Conservation (phyloP, 2,797 vertebrate species). For the Somateria mollissima region DNA sequence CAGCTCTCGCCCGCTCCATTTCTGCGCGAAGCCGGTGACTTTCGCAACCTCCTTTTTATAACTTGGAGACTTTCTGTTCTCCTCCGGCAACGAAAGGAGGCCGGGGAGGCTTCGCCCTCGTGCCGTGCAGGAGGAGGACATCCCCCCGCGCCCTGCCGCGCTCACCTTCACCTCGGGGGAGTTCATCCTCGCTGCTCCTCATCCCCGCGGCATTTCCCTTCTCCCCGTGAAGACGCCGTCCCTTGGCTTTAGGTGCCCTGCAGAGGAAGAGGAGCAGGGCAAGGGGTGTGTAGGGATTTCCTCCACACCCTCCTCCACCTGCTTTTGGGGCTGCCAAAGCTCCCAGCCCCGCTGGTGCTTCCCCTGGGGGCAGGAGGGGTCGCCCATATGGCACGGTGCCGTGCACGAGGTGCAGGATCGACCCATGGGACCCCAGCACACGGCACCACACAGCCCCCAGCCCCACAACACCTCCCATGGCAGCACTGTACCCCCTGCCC, state of each 20-base stretch:
- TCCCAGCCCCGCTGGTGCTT: not conserved
- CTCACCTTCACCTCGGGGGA: not conserved
- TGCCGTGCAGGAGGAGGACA: not conserved
- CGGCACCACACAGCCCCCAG: too few relatives aligned
- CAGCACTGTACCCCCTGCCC: not conserved
- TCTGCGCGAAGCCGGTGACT: not conserved
- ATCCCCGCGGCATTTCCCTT: not conserved
- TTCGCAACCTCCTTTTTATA: not conserved
- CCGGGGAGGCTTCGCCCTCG: not conserved
- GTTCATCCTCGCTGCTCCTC: rapidly evolving
- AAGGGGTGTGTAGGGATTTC: not conserved
- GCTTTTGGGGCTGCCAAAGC: not conserved
- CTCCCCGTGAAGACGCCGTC: not conserved
- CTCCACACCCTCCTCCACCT: not conserved
- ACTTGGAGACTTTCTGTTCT: not conserved
- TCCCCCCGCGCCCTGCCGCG: not conserved
- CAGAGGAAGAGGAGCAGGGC: not conserved
- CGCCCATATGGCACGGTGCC: too few relatives aligned
- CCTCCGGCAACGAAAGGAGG: rapidly evolving
- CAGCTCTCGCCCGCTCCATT: not conserved
- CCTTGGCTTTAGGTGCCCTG: not conserved
- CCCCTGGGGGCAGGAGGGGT: too few relatives aligned
- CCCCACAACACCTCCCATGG: not conserved
- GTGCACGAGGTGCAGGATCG: too few relatives aligned
- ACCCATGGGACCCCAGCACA: not conserved